phyloP scores from a whole-genome alignment of 2,888 invertebrate species.

The Aleiodes testaceus region DNA sequence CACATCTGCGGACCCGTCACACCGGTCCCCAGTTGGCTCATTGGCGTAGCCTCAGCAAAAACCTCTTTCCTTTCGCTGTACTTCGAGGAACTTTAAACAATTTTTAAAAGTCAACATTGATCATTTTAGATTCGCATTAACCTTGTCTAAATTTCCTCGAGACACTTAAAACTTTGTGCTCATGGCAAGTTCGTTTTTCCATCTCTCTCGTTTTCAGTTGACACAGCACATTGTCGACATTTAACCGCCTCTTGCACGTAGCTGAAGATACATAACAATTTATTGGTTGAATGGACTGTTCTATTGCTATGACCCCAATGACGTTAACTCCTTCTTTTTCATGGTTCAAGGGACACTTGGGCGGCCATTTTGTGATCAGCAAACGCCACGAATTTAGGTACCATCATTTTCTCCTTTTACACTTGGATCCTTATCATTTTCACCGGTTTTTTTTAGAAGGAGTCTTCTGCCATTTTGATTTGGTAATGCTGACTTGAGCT shows the following conservation, averaged over 20 bases:
- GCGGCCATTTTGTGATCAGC: constrained; percentile 3
- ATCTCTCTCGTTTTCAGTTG: constrained; percentile 45
- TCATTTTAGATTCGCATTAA: neutral
- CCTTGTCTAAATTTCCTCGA: neutral
- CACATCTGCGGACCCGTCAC: constrained; percentile 71
- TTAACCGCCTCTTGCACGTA: constrained; percentile 36
- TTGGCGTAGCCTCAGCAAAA: constrained; percentile 60
- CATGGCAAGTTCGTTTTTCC: constrained; percentile 30
- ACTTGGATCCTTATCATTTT: neutral
- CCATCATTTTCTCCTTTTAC: constrained; percentile 3
- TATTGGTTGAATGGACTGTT: constrained; percentile 45
- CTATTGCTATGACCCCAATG: constrained; percentile 32
- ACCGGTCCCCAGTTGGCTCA: constrained; percentile 69
- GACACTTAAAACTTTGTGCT: constrained; percentile 10
- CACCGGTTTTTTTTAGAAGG: neutral
- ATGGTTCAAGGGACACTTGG: constrained; percentile 37
- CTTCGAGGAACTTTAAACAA: neutral
- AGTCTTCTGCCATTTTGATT: no score
- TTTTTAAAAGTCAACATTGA: neutral
- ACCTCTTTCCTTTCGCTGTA: no score
- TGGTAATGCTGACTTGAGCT: no score
- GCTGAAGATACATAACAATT: constrained; percentile 53
- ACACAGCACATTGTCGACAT: constrained; percentile 44
- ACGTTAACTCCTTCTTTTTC: constrained; percentile 49
- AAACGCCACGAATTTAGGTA: constrained; percentile 3